phyloP scores from a whole-genome alignment of 2,888 invertebrate genomes.

The Antheraea yamamai region DNA sequence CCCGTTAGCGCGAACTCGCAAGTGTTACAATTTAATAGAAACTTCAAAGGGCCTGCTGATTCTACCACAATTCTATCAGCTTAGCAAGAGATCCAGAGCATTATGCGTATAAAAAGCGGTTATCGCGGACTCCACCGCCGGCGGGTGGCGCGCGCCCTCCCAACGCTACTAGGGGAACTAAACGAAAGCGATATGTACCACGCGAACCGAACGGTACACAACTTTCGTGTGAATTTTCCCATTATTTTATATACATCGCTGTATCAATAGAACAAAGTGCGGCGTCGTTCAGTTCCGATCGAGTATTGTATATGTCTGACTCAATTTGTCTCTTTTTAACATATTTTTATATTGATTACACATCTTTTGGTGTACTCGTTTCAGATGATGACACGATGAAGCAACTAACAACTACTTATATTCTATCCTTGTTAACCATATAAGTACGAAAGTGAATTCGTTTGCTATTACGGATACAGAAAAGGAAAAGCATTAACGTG shows the following conservation, averaged over 20 bases:
- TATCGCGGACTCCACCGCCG: constrained; percentile 60
- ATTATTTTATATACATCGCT: constrained; percentile 64
- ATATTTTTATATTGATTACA: constrained; percentile 35
- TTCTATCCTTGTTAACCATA: constrained; percentile 24
- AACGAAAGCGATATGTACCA: constrained; percentile 41
- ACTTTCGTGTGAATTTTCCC: constrained; percentile 57
- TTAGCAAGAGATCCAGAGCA: constrained; percentile 77
- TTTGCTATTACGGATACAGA: no score
- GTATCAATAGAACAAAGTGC: constrained; percentile 47
- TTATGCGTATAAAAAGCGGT: constrained; percentile 81
- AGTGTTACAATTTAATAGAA: constrained; percentile 80
- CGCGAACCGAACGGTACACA: constrained; percentile 47
- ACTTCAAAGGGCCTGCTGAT: constrained; percentile 80
- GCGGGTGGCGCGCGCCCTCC: constrained; percentile 28
- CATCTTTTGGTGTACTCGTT: constrained; percentile 48
- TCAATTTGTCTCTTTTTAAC: constrained; percentile 26
- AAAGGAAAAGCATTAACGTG: constrained; percentile 30
- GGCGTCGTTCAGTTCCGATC: constrained; percentile 36
- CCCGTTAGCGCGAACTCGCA: constrained; percentile 76
- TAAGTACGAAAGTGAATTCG: constrained; percentile 23
- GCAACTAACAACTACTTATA: constrained; percentile 28
- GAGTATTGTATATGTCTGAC: constrained; percentile 37
- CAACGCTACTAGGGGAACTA: constrained; percentile 30
- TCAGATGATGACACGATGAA: constrained; percentile 36
- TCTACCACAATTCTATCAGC: constrained; percentile 81